Evolutionary conservation across 2,113 vertebrate species (phyloP).

Genomic region (Cryptomyrus ogoouensis): DNA sequence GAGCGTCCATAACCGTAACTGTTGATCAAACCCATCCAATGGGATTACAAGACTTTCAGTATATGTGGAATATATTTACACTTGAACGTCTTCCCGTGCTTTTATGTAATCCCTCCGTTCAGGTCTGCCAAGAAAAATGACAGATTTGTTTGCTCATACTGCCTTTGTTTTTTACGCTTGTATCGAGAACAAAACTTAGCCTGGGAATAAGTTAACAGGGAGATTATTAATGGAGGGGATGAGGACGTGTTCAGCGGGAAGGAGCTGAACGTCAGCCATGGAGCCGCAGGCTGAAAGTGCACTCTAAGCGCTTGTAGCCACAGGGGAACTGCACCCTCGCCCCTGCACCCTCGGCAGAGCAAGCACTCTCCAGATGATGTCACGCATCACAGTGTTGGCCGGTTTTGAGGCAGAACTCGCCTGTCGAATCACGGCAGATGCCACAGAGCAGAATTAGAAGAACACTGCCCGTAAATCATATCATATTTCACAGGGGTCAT

Average conservation of each 20-base stretch:
- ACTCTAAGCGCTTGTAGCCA: background rate
- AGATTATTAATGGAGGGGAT: background rate
- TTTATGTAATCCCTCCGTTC: conserved; percentile 9
- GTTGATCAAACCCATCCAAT: conserved; percentile 19
- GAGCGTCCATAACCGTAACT: conserved; percentile 13
- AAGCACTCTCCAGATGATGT: background rate
- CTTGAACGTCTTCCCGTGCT: conserved; percentile 23
- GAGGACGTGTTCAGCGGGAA: background rate
- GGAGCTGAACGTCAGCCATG: background rate
- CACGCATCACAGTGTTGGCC: background rate
- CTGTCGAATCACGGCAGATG: background rate
- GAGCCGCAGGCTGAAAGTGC: background rate
- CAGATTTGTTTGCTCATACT: conserved; percentile 23
- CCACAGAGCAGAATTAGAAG: background rate
- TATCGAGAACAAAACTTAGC: background rate
- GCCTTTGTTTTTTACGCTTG: conserved; percentile 4
- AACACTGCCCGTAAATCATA: background rate
- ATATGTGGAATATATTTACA: conserved; percentile 27
- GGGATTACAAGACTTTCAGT: conserved; percentile 24
- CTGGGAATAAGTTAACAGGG: background rate
- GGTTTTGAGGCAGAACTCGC: background rate
- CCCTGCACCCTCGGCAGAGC: background rate
- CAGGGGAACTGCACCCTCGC: background rate
- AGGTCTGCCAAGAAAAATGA: conserved; percentile 22
- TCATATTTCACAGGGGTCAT: background rate